Evolutionary conservation across 2,888 invertebrate genomes (phyloP).

Genomic region (Clanis bilineata): DNA sequence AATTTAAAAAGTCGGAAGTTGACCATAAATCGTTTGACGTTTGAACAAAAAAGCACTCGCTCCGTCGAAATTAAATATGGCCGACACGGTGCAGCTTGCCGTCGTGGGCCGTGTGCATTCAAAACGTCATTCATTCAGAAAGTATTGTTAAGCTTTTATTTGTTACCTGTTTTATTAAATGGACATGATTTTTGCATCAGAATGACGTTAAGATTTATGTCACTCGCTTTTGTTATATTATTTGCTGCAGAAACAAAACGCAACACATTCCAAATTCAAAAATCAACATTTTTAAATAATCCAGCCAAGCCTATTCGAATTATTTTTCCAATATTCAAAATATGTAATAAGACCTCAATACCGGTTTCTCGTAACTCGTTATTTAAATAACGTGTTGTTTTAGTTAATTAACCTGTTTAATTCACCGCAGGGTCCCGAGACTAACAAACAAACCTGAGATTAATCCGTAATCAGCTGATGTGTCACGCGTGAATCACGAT

Average conservation of each 20-base stretch:
- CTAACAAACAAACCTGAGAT: conserved; percentile 5
- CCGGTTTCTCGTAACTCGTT: not conserved
- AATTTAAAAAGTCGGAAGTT: conserved; percentile 46
- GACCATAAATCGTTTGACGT: conserved; percentile 55
- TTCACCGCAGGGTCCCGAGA: not conserved
- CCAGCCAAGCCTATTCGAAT: not conserved
- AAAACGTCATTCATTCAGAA: conserved; percentile 15
- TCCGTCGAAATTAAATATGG: conserved; percentile 32
- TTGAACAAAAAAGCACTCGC: conserved; percentile 46
- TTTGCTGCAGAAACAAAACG: not conserved
- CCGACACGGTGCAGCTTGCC: conserved; percentile 19
- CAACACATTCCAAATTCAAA: not conserved
- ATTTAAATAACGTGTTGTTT: conserved; percentile 3
- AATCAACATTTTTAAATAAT: not conserved
- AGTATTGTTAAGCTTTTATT: conserved; percentile 10
- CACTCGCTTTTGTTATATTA: not conserved
- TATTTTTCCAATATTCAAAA: not conserved
- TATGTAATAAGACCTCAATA: not conserved
- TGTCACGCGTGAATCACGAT: conserved; percentile 1
- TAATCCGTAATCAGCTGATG: not conserved
- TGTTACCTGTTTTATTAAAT: conserved; percentile 11
- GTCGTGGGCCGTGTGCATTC: conserved; percentile 3
- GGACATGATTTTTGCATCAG: not conserved
- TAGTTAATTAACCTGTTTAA: conserved; percentile 3
- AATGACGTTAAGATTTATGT: not conserved